These are phyloP conservation scores for Calephelis nemesis DNA, from an alignment of 1,140 invertebrate genomes.

Conservation along the genomic window DNA sequence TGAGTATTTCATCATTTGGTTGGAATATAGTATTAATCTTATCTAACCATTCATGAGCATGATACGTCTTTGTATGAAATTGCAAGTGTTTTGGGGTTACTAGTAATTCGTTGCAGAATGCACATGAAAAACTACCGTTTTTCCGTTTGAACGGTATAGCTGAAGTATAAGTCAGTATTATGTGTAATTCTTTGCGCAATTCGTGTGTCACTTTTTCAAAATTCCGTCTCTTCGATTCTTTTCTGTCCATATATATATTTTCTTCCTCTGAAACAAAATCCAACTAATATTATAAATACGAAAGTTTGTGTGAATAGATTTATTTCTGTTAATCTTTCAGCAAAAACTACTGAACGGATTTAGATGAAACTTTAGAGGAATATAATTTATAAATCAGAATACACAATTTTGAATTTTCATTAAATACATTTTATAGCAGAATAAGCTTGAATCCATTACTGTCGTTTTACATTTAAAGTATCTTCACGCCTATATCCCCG, in stretches of 20 bases:
- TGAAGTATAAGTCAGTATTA: not conserved
- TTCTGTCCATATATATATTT: not conserved
- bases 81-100: not conserved
- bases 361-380: too few relatives aligned
- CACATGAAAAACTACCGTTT: not conserved
- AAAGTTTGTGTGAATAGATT: too few relatives aligned
- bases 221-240: not conserved
- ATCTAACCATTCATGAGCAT: not conserved
- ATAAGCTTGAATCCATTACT: too few relatives aligned
- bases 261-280: constrained; percentile 1
- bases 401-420: too few relatives aligned
- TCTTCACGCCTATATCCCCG: too few relatives aligned
- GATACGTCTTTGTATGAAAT: not conserved
- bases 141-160: not conserved
- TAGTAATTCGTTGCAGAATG: not conserved
- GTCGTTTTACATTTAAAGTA: too few relatives aligned
- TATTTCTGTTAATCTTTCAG: too few relatives aligned
- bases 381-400: too few relatives aligned
- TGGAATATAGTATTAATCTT: not conserved
- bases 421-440: too few relatives aligned
- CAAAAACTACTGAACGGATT: too few relatives aligned
- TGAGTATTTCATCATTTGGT: not conserved
- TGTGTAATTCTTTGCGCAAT: not conserved
- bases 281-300: too few relatives aligned
- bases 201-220: not conserved